Conservation (phyloP, 1,140 invertebrate species). For the Yoshiicerus persimilis region DNA sequence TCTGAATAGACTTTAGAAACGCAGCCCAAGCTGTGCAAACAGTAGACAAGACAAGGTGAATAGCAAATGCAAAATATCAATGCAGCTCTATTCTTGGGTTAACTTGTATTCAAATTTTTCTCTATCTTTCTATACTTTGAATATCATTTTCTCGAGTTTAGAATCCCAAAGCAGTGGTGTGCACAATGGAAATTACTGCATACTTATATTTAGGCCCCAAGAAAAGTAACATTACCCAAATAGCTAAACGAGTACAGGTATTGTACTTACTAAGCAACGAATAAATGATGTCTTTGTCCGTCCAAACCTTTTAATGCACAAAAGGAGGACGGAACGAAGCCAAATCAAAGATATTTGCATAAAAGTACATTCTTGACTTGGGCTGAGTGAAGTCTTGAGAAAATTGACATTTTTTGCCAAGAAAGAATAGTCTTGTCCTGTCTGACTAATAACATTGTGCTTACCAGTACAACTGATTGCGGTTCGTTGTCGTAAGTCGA, state of each 20-base stretch:
- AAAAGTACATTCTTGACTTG: neutral
- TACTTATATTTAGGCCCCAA: neutral
- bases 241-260: neutral
- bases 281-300: neutral
- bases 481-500: neutral
- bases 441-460: neutral
- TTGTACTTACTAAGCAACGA: neutral
- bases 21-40: neutral
- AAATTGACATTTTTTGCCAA: conserved; percentile 10
- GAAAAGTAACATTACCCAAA: neutral
- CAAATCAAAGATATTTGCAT: conserved; percentile 13
- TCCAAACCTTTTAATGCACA: neutral
- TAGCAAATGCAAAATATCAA: neutral
- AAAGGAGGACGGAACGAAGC: neutral
- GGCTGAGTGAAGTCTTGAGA: neutral
- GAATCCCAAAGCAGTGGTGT: neutral
- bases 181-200: neutral
- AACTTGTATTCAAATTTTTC: neutral
- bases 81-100: neutral
- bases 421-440: neutral
- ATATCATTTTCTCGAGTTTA: neutral
- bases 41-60: neutral
- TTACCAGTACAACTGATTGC: neutral
- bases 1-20: neutral
- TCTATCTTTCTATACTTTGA: neutral